Conservation (phyloP, 2,797 vertebrate species). For the Pitangus sulphuratus region DNA sequence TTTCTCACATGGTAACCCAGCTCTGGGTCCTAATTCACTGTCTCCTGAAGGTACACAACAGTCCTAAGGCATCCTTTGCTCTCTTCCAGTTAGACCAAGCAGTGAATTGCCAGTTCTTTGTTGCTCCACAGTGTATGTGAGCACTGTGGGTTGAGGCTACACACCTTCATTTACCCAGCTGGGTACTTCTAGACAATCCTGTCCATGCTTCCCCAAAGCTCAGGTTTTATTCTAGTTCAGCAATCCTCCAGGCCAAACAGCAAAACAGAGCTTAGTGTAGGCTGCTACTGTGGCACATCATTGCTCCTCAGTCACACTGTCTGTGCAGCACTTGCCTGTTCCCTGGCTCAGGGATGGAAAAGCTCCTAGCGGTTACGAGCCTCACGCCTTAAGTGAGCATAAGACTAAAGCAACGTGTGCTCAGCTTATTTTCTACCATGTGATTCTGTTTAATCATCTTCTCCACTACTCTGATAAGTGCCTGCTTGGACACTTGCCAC, state of each 20-base stretch:
- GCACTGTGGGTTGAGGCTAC: not conserved
- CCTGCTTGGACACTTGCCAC: conserved; percentile 31
- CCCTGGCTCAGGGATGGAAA: not conserved
- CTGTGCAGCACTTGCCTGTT: not conserved
- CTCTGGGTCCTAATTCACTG: not conserved
- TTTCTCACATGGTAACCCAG: not conserved
- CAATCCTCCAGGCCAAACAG: not conserved
- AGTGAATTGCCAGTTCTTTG: not conserved
- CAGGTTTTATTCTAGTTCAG: not conserved
- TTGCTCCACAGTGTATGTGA: fast-evolving
- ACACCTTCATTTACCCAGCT: fast-evolving
- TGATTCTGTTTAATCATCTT: conserved; percentile 45
- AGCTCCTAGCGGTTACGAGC: not conserved
- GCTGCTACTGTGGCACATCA: not conserved
- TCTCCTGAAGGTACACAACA: not conserved
- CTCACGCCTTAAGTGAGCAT: not conserved
- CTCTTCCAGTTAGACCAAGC: not conserved
- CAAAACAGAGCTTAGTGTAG: not conserved
- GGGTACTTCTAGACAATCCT: not conserved
- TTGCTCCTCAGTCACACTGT: not conserved
- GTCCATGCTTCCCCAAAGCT: not conserved
- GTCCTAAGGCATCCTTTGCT: not conserved
- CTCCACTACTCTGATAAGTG: not conserved
- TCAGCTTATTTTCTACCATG: conserved; percentile 24
- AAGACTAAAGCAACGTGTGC: not conserved